Conservation (phyloP, 2,888 invertebrate species). For the Cryptus viduatorius region DNA sequence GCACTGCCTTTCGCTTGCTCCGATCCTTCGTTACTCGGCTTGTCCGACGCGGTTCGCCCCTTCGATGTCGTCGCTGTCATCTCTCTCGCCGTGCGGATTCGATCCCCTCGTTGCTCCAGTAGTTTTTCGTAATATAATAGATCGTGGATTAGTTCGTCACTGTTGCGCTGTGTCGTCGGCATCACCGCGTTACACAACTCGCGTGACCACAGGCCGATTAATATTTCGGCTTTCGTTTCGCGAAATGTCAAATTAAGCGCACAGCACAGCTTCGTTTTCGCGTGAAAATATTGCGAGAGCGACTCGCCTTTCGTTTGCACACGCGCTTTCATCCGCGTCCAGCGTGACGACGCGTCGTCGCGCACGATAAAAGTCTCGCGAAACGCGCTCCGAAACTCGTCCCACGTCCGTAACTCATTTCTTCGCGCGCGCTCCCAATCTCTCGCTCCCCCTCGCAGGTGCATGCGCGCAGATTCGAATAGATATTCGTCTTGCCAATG, state of each 20-base stretch:
- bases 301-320: background rate
- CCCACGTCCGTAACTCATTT: conserved; percentile 6
- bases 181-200: background rate
- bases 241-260: background rate
- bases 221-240: background rate
- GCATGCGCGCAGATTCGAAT: conserved; percentile 28
- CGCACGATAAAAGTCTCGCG: background rate
- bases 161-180: background rate
- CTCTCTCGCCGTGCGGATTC: background rate
- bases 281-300: background rate
- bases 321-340: background rate
- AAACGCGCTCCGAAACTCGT: conserved; percentile 2
- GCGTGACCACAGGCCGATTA: background rate
- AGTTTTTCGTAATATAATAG: background rate
- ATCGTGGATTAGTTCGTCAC: background rate
- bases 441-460: conserved; percentile 16
- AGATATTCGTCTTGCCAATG: conserved; percentile 24
- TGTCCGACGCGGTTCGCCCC: background rate
- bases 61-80: background rate
- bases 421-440: conserved; percentile 9
- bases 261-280: background rate
- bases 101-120: background rate
- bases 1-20: background rate
- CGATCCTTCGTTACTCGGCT: background rate
- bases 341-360: background rate